These are phyloP conservation scores for Phrynosoma blainvillii DNA, from an alignment of 2,113 vertebrate species.

Conservation along the genomic window DNA sequence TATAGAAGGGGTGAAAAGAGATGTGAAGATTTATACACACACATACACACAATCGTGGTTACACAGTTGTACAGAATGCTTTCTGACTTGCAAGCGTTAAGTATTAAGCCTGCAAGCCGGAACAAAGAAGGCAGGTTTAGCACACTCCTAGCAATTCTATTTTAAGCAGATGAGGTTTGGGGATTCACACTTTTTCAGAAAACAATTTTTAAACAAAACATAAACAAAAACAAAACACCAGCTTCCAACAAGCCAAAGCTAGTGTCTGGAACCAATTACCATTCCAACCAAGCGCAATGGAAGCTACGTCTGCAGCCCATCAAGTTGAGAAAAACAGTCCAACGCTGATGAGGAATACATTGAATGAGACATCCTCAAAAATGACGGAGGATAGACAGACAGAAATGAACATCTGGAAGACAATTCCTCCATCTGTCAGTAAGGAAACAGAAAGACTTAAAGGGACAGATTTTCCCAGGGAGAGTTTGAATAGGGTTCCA, in stretches of 20 bases:
- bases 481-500: neutral
- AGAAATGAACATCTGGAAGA: conserved; percentile 37
- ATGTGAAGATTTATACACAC: neutral
- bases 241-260: neutral
- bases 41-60: neutral
- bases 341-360: conserved; percentile 24
- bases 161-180: neutral
- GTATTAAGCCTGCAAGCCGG: neutral
- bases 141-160: neutral
- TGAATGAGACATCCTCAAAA: conserved; percentile 35
- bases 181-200: conserved; percentile 1
- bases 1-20: no score
- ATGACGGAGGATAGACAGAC: conserved; percentile 25
- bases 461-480: neutral
- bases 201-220: no score
- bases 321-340: conserved; percentile 7
- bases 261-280: conserved; percentile 31
- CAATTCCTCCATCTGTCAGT: conserved; percentile 39
- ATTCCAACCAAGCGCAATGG: conserved; percentile 12
- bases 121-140: no score
- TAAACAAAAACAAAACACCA: neutral
- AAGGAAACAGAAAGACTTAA: conserved; percentile 42
- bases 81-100: neutral
- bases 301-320: conserved; percentile 31
- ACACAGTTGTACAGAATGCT: neutral